Percentiles rank a stretch among this genome's conserved stretches.
These are phyloP conservation scores for Semicossyphus pulcher DNA, from an alignment of 2,113 vertebrate genomes.

Conservation along the genomic window DNA sequence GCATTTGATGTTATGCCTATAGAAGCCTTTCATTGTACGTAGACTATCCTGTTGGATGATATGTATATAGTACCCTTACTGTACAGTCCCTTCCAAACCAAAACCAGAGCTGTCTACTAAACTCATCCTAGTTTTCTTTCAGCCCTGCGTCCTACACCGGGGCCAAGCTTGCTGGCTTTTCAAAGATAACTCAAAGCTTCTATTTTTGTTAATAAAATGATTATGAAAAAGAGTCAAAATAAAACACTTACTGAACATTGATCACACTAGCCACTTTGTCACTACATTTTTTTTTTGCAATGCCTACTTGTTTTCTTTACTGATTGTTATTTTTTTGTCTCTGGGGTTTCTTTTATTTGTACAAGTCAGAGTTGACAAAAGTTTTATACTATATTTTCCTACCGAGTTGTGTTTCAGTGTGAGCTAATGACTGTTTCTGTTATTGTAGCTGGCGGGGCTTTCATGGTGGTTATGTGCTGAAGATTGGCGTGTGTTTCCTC, in stretches of 20 bases:
- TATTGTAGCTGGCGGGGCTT: conserved; percentile 38
- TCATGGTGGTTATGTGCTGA: conserved; percentile 68
- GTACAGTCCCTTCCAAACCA: conserved; percentile 76
- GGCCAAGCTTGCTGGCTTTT: conserved; percentile 75
- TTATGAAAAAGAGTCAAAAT: conserved; percentile 72
- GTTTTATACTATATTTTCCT: conserved; percentile 88
- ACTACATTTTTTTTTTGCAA: conserved; percentile 66
- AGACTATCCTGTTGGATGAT: conserved; percentile 68
- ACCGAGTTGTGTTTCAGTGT: conserved; percentile 79
- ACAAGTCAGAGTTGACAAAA: conserved; percentile 71
- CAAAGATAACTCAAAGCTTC: conserved; percentile 83
- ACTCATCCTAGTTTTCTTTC: conserved; percentile 65
- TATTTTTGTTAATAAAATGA: conserved; percentile 87
- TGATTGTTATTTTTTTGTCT: conserved; percentile 50
- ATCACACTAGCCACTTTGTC: conserved; percentile 84
- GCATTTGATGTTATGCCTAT: conserved; percentile 67
- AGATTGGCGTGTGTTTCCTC: conserved; percentile 30
- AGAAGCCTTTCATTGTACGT: conserved; percentile 75
- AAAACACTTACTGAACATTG: conserved; percentile 80
- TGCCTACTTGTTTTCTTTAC: conserved; percentile 66
- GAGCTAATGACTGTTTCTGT: conserved; percentile 71
- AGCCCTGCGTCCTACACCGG: conserved; percentile 43
- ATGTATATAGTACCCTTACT: conserved; percentile 75
- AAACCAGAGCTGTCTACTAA: conserved; percentile 77
- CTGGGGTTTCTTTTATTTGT: conserved; percentile 69